Evolutionary conservation across 2,888 invertebrate genomes (phyloP), one percentile per base, ranked within the genome.

Genomic region (Drosophila anceps): DNA sequence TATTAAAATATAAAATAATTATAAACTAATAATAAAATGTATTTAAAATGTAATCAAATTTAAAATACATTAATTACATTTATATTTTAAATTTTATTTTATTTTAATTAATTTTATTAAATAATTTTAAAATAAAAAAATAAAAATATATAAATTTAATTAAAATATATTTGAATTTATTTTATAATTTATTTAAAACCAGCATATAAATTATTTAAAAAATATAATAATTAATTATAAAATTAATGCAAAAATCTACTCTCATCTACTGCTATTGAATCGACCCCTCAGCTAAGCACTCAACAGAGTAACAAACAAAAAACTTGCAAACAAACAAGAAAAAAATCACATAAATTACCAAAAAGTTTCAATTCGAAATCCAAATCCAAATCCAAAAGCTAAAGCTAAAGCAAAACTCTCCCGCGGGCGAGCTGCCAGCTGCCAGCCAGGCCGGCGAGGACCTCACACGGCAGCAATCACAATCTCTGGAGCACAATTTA

Each of bases 351-450:
- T 48, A 81, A 67, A 72, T 71, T 66, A 69, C 55, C 53, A 55
- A 82, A 82, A 82, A 82, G 73, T 82, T 85, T 79, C 69, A 73
- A 82, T 82, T 71, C 63, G 35, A 67, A 65, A 55, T 24, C 46
- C 59, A 33, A 67, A 60, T 35, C 18, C 48, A 24, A 24, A n/a
- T n/a, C n/a, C n/a, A 48, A 48, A n/a, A n/a, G n/a, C n/a, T n/a
- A n/a, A 48, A 48, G 29, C 48, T 18, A 61, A 51, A 27, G 27
- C 31, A 31, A 35, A 74, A 63, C 44, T 53, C 64, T 82, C 69
- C 88, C 83, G 65, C 39, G 84, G 79, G 79, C 79, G 55, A 60
- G 7, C 29, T 6, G 29, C 33, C 55, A 6, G n/a, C 79, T 58
- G 63, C 12, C 29, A 12, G 29, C 33, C 55, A 6, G 12, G 29